Evolutionary conservation across 2,888 invertebrate species (phyloP), one percentile per base, ranked within the genome.

Genomic region (Ormyrus labotus): DNA sequence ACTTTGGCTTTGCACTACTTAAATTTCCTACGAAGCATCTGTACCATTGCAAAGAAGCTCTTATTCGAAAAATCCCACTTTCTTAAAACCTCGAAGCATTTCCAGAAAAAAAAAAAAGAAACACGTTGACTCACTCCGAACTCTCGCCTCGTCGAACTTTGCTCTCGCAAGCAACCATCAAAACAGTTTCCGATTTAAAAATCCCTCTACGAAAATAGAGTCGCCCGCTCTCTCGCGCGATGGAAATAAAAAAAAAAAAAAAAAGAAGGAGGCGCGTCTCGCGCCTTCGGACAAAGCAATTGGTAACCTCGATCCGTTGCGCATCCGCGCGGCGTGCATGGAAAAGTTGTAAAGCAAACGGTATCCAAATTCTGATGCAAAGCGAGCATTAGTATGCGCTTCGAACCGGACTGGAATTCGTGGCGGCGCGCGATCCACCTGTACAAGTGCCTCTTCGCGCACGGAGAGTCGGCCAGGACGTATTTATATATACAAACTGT

Each of bases 341-440:
- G 72, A 67, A 72, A 80, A 70, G 75, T 75, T 69, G 68, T 70
- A 68, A 79, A 79, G 70, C 68, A 78, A 80, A 84, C 83, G 82
- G 82, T 81, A 83, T 78, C 81, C 80, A 82, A 83, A 85, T 83
- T 83, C 78, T 70, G 79, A 83, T 83, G 83, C 84, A 81, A 73
- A 83, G 71, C 70, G 68, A 79, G 60, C 80, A 83, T 83, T 81
- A 81, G 81, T 82, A 82, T 82, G 81, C 84, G 58, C 19, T 75
- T 78, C 70, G 74, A 80, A 81, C 83, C 79, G 82, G 83, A 82
- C 81, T 83, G 81, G 60, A 82, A 80, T 81, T 83, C 77, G 8
- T 58, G 55, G 34, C 69, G 51, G 11, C 53, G 45, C n/a, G n/a
- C 55, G 11, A 13, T 48, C n/a, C n/a, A 47, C 10, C 34, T 51